Conservation (phyloP, 64 coral and sea anemone genomes). For the Montipora cactus region DNA sequence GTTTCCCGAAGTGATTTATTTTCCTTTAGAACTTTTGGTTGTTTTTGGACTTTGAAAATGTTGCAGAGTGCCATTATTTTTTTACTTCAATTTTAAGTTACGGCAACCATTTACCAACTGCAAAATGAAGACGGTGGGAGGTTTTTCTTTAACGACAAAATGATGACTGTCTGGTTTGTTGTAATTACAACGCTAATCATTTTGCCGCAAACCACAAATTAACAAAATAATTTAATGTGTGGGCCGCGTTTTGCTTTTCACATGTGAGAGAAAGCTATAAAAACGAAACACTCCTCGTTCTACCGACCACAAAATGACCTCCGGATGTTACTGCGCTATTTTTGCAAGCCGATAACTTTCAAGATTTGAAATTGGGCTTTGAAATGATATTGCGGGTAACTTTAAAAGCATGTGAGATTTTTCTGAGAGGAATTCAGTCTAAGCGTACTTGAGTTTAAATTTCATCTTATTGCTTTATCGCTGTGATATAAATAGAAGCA, state of each 20-base stretch:
- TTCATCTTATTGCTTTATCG: background rate
- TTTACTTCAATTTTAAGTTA: too few relatives aligned
- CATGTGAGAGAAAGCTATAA: background rate
- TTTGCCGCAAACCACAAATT: background rate
- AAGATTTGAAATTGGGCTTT: background rate
- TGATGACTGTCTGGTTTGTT: background rate
- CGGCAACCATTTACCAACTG: too few relatives aligned
- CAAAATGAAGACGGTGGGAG: too few relatives aligned
- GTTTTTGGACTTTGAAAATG: background rate
- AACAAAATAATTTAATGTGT: background rate
- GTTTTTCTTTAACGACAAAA: too few relatives aligned
- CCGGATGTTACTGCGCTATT: background rate
- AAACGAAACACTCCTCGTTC: background rate
- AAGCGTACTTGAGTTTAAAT: background rate
- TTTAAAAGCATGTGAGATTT: background rate
- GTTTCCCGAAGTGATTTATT: too few relatives aligned
- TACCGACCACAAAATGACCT: background rate
- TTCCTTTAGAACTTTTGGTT: background rate
- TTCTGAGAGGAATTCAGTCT: background rate
- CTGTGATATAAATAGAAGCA: constrained; percentile 17
- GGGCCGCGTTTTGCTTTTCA: background rate
- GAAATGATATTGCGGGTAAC: background rate
- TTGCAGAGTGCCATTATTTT: background rate
- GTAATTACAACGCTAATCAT: background rate
- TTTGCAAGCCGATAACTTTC: background rate